Evolutionary conservation across 2,797 vertebrate genomes (phyloP).

Genomic region (Arctocebus calabarensis): DNA sequence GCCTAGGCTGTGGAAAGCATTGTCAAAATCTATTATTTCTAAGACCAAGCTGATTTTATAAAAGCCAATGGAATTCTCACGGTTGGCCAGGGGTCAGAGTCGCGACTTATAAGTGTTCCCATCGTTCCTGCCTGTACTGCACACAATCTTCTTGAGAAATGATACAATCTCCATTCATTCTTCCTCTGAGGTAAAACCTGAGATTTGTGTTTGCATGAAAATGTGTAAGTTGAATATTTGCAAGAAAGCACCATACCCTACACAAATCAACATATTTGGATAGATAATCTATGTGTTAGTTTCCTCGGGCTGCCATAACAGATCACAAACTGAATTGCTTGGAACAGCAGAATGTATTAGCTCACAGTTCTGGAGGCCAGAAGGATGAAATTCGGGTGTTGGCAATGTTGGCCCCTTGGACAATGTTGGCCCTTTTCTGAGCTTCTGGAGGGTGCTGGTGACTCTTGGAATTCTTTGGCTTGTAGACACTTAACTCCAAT

Average conservation of each 20-base stretch:
- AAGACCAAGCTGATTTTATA: slow-evolving; percentile 53
- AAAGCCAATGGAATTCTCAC: slow-evolving; percentile 14
- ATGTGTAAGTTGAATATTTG: slow-evolving; percentile 25
- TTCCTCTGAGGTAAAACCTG: slow-evolving; percentile 30
- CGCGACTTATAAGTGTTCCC: neutral
- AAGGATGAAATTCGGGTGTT: slow-evolving; percentile 22
- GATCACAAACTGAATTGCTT: slow-evolving; percentile 39
- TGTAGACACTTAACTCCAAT: too few species aligned
- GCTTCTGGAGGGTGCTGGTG: neutral
- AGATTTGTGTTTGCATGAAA: slow-evolving; percentile 44
- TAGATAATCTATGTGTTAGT: slow-evolving; percentile 9
- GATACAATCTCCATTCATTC: neutral
- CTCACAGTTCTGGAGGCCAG: neutral
- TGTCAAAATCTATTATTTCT: slow-evolving; percentile 18
- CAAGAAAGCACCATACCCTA: slow-evolving; percentile 1
- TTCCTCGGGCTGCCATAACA: slow-evolving; percentile 30
- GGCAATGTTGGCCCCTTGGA: neutral
- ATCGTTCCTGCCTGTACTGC: slow-evolving; percentile 37
- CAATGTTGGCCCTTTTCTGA: neutral
- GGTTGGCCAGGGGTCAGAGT: neutral
- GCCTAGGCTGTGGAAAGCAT: neutral
- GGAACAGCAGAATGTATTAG: slow-evolving; percentile 3
- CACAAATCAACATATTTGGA: neutral
- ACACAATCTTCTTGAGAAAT: neutral
- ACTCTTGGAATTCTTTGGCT: neutral